Conservation (phyloP, 2,113 vertebrate species). For the Athene noctua region DNA sequence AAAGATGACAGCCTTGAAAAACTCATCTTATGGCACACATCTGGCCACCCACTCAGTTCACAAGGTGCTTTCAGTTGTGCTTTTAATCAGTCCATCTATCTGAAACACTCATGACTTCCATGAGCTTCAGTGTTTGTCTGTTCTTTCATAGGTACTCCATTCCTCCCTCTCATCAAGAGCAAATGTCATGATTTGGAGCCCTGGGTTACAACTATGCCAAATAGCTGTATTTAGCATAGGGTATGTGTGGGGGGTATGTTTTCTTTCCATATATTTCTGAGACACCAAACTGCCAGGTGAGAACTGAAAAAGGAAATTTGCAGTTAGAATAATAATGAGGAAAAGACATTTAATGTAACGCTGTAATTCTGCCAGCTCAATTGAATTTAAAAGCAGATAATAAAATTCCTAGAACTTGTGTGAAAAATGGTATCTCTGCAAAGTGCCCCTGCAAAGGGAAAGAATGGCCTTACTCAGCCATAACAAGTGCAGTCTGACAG, state of each 20-base stretch:
- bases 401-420: not conserved
- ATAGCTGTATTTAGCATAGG: not conserved
- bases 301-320: not conserved
- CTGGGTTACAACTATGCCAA: not conserved
- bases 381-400: not conserved
- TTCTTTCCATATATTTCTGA: not conserved
- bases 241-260: accelerated
- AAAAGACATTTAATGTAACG: not conserved
- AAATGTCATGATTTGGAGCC: not conserved
- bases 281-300: not conserved
- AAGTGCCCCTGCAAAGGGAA: not conserved
- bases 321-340: not conserved
- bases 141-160: not conserved
- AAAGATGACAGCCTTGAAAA: not conserved
- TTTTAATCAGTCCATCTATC: not conserved
- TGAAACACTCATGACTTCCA: not conserved
- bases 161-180: not conserved
- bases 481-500: not conserved
- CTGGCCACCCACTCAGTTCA: not conserved
- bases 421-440: not conserved
- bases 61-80: not conserved
- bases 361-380: not conserved
- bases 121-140: not conserved
- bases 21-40: not conserved
- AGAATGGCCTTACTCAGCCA: accelerated